Percentiles rank a stretch among this genome's conserved stretches.
Evolutionary conservation across 2,888 invertebrate species (phyloP).

Genomic region (Tolmerus cingulatus): DNA sequence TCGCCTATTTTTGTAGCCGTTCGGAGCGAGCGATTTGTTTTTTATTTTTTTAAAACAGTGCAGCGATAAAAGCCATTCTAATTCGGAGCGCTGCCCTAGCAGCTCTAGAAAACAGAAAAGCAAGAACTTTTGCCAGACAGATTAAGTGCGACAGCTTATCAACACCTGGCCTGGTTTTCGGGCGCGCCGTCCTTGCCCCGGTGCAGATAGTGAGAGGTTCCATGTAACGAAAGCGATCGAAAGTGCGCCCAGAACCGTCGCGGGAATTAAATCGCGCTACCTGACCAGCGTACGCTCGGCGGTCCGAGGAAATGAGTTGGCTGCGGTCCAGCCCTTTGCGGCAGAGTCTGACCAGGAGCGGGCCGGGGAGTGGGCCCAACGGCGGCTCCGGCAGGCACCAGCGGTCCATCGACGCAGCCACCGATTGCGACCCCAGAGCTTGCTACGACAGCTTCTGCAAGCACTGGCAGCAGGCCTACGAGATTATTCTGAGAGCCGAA

Average conservation of each 20-base stretch:
- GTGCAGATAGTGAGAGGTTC: not conserved
- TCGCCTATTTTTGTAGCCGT: constrained; percentile 6
- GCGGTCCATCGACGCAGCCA: constrained; percentile 71
- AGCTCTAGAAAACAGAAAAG: not conserved
- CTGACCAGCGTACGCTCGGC: not conserved
- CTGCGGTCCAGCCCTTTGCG: constrained; percentile 68
- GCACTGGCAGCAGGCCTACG: constrained; percentile 92
- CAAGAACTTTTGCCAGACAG: not conserved
- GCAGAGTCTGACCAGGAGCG: constrained; percentile 65
- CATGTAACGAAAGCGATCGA: not conserved
- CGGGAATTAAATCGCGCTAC: not conserved
- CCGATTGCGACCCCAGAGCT: constrained; percentile 84
- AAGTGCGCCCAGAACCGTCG: not conserved
- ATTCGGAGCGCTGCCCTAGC: not conserved
- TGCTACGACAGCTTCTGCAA: constrained; percentile 92
- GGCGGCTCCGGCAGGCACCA: constrained; percentile 64
- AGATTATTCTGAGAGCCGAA: constrained; percentile 79
- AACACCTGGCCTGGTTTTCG: not conserved
- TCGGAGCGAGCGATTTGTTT: not conserved
- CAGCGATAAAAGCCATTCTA: not conserved
- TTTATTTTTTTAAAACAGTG: not conserved
- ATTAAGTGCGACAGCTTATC: not conserved
- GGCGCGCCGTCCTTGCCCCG: constrained; percentile 31
- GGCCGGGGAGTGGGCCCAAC: constrained; percentile 62
- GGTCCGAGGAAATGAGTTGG: constrained; percentile 71